Conservation (phyloP, 2,888 invertebrate species). For the Eulithis prunata region DNA sequence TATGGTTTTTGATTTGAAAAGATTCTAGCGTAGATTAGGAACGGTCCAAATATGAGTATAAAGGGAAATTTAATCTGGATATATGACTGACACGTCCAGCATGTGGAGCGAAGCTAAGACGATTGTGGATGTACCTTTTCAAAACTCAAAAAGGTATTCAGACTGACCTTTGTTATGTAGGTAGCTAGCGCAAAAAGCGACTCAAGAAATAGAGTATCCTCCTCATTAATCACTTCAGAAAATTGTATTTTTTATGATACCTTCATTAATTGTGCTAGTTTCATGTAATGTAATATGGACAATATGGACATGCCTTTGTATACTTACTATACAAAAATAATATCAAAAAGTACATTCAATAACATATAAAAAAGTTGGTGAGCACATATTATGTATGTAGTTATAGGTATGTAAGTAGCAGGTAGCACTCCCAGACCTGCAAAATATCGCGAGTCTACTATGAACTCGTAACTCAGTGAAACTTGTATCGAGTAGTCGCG, state of each 20-base stretch:
- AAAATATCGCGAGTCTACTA: conserved; percentile 52
- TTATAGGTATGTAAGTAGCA: conserved; percentile 27
- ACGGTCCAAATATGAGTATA: conserved; percentile 47
- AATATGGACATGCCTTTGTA: too few species aligned
- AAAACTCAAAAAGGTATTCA: conserved; percentile 25
- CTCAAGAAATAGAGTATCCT: background rate
- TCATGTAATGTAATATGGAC: too few species aligned
- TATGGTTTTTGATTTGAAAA: conserved; percentile 46
- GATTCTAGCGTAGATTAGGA: conserved; percentile 46
- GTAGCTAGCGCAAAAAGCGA: background rate
- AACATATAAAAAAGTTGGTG: too few species aligned
- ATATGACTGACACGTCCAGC: conserved; percentile 52
- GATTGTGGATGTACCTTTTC: conserved; percentile 42
- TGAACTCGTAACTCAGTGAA: conserved; percentile 50
- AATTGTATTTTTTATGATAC: too few species aligned
- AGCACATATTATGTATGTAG: too few species aligned
- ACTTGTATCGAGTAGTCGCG: conserved; percentile 51
- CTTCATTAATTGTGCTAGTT: too few species aligned
- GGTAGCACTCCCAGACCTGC: conserved; percentile 50
- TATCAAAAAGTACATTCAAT: too few species aligned
- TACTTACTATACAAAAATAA: too few species aligned
- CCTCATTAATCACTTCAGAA: too few species aligned
- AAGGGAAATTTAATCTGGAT: conserved; percentile 51
- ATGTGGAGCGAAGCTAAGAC: conserved; percentile 36
- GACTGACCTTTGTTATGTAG: conserved; percentile 21